These are phyloP conservation scores for Mesocentrotus franciscanus DNA, from an alignment of 53 echinoderm and acorn worm species.

Conservation along the genomic window DNA sequence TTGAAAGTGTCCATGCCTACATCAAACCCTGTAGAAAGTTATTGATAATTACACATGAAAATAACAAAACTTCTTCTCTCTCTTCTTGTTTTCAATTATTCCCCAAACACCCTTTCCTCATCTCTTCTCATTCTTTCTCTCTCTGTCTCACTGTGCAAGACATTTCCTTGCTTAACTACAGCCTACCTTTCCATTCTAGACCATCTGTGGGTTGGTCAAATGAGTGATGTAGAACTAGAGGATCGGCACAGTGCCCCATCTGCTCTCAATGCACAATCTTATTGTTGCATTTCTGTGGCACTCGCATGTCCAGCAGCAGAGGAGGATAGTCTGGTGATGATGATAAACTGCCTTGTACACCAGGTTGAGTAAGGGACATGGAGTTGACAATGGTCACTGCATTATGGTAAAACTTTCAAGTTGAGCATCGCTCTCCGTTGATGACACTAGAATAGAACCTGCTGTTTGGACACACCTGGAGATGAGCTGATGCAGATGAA, in stretches of 20 bases:
- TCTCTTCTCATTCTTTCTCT: not conserved
- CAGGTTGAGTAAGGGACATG: not conserved
- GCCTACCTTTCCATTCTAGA: constrained; percentile 39
- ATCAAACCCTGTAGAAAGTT: not conserved
- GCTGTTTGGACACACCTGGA: not conserved
- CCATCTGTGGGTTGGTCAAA: not conserved
- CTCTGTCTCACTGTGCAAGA: not conserved
- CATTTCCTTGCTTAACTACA: constrained; percentile 4
- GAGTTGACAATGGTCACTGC: not conserved
- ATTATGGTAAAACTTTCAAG: not conserved
- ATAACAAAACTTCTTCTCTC: not conserved
- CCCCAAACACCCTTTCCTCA: not conserved
- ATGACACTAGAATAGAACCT: not conserved
- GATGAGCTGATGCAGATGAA: not conserved
- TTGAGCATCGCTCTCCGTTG: not conserved
- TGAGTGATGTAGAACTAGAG: not conserved
- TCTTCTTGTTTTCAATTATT: not conserved
- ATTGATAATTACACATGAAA: not conserved
- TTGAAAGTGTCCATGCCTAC: too few relatives aligned
- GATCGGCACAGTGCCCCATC: constrained; percentile 10
- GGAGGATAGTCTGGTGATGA: not conserved
- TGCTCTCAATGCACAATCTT: constrained; percentile 25
- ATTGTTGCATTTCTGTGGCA: not conserved
- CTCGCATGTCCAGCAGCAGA: not conserved
- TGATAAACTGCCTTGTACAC: not conserved